These are phyloP conservation scores for Pantala flavescens DNA, from an alignment of 1,140 invertebrate species.

Conservation along the genomic window DNA sequence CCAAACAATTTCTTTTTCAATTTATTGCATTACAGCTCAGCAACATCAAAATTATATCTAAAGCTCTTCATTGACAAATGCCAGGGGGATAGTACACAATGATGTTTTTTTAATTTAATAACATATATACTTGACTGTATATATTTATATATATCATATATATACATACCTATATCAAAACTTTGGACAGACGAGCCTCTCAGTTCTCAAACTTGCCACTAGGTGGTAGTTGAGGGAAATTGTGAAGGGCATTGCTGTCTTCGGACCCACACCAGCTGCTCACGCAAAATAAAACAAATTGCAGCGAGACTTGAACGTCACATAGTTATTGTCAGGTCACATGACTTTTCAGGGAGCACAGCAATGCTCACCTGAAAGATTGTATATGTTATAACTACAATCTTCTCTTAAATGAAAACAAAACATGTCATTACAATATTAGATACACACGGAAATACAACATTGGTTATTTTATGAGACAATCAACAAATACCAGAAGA, in stretches of 20 bases:
- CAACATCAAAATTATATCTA: slow-evolving; percentile 20
- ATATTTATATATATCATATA: slow-evolving; percentile 16
- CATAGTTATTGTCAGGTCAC: slow-evolving; percentile 37
- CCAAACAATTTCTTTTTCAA: slow-evolving; percentile 14
- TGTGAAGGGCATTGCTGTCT: slow-evolving; percentile 26
- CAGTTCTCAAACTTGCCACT: slow-evolving; percentile 20
- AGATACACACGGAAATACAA: slow-evolving; percentile 17
- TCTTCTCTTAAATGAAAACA: slow-evolving; percentile 17
- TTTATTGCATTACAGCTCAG: slow-evolving; percentile 23
- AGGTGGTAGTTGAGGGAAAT: slow-evolving; percentile 13
- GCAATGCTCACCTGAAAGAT: slow-evolving; percentile 38
- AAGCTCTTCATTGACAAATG: slow-evolving; percentile 23
- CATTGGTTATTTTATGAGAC: slow-evolving; percentile 14
- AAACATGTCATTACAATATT: slow-evolving; percentile 15
- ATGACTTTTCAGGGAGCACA: slow-evolving; percentile 34
- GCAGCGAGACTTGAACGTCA: slow-evolving; percentile 23
- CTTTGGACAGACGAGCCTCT: slow-evolving; percentile 19
- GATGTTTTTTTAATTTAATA: slow-evolving; percentile 17
- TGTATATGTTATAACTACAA: slow-evolving; percentile 25
- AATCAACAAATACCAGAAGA: slow-evolving; percentile 16
- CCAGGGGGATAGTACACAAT: slow-evolving; percentile 18
- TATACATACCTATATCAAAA: slow-evolving; percentile 18
- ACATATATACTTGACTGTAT: slow-evolving; percentile 12
- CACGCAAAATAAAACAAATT: slow-evolving; percentile 18
- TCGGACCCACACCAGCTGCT: slow-evolving; percentile 39